Percentiles rank a stretch among this genome's conserved stretches.
Conservation (phyloP, 2,888 invertebrate genomes). For the Oxytorus armatus region DNA sequence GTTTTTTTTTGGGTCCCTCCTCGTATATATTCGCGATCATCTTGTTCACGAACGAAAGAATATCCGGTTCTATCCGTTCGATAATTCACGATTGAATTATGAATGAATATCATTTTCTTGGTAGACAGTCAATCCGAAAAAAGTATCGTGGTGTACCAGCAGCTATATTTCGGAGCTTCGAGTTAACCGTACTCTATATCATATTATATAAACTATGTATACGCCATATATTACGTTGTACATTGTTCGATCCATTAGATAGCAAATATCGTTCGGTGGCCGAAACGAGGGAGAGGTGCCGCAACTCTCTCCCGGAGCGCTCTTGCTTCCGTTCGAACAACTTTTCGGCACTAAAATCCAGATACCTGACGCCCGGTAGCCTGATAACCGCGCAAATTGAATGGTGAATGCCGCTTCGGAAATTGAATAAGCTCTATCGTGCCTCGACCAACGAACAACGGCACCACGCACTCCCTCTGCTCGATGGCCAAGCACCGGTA, state of each 20-base stretch:
- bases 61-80: constrained; percentile 17
- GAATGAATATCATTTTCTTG: constrained; percentile 23
- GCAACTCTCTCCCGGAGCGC: constrained; percentile 7
- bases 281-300: constrained; percentile 20
- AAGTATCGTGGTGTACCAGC: constrained; percentile 21
- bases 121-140: constrained; percentile 7
- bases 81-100: constrained; percentile 50
- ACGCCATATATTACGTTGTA: constrained; percentile 3
- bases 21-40: constrained; percentile 20
- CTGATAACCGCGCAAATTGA: constrained; percentile 82
- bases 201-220: constrained; percentile 18
- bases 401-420: constrained; percentile 82
- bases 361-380: constrained; percentile 76
- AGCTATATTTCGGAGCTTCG: constrained; percentile 14
- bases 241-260: constrained; percentile 45
- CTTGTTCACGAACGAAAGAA: constrained; percentile 21
- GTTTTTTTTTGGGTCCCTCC: not conserved
- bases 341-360: constrained; percentile 72
- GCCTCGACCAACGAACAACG: constrained; percentile 63
- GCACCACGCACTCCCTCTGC: constrained; percentile 20
- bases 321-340: constrained; percentile 21
- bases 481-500: constrained; percentile 75
- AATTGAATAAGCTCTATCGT: constrained; percentile 83
- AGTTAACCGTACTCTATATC: not conserved
- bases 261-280: constrained; percentile 30